Conservation (phyloP, 2,888 invertebrate species). For the Lasioglossum morio region DNA sequence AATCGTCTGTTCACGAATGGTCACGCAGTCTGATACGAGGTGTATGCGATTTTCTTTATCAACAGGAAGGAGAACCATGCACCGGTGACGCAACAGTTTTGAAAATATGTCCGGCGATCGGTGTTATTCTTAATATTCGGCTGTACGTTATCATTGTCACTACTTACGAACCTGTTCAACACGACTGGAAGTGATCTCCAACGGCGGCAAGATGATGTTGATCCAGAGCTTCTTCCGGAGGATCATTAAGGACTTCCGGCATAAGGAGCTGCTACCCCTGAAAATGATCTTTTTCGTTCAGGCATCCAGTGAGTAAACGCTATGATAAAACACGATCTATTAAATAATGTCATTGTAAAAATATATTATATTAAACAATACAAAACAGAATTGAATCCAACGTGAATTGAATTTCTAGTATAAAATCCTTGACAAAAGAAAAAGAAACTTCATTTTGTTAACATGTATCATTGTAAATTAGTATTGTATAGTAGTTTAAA, state of each 20-base stretch:
- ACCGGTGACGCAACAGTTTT: slow-evolving; percentile 34
- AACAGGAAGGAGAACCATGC: slow-evolving; percentile 49
- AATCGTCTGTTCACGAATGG: neutral
- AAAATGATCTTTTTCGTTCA: slow-evolving; percentile 92
- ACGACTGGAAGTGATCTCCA: slow-evolving; percentile 18
- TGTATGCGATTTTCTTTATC: neutral
- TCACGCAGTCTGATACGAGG: neutral
- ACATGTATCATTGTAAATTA: no score
- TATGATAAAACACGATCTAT: neutral
- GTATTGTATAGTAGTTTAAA: neutral
- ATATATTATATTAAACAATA: neutral
- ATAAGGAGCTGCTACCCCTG: slow-evolving; percentile 90
- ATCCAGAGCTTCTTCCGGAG: slow-evolving; percentile 88
- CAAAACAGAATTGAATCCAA: neutral
- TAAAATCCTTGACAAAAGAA: neutral
- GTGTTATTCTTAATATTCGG: slow-evolving; percentile 40
- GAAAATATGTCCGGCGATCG: slow-evolving; percentile 31
- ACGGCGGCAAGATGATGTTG: slow-evolving; percentile 86
- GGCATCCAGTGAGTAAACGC: slow-evolving; percentile 89
- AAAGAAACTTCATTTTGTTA: no score
- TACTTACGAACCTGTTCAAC: slow-evolving; percentile 31
- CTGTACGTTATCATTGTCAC: slow-evolving; percentile 10
- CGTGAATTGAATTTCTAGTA: neutral
- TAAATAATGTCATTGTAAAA: neutral
- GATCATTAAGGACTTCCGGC: slow-evolving; percentile 89